Evolutionary conservation across 2,113 vertebrate genomes (phyloP).

Genomic region (Sakesphorus luctuosus): DNA sequence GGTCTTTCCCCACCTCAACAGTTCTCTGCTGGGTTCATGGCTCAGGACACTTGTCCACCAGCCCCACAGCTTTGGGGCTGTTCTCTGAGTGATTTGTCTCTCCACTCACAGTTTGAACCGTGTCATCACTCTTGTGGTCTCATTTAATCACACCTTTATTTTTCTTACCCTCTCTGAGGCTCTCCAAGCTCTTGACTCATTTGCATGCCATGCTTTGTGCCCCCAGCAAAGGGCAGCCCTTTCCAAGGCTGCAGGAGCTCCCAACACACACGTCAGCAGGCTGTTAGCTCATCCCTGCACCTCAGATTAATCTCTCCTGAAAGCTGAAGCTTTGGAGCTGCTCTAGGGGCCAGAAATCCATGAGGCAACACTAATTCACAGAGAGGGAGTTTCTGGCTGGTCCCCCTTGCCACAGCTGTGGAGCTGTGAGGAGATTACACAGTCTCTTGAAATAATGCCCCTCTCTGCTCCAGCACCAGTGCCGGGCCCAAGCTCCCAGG

Average conservation of each 20-base stretch:
- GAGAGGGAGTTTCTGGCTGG: background rate
- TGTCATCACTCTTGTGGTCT: background rate
- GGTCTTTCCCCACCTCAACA: no score
- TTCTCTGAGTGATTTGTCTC: no score
- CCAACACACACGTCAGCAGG: background rate
- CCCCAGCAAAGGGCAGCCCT: background rate
- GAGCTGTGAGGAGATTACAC: background rate
- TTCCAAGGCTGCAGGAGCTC: background rate
- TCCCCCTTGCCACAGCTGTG: background rate
- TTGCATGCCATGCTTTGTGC: background rate
- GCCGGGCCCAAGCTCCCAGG: background rate
- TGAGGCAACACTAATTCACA: background rate
- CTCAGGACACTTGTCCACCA: no score
- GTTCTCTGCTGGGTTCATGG: no score
- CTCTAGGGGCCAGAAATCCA: background rate
- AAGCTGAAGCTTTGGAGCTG: background rate
- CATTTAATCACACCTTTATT: background rate
- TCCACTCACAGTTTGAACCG: background rate
- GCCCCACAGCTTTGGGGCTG: no score
- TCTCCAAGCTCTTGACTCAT: background rate
- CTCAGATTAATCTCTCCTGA: background rate
- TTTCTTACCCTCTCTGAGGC: background rate
- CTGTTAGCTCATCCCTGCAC: background rate
- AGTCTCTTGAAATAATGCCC: background rate
- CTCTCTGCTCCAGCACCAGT: background rate